Conservation (phyloP, 2,888 invertebrate genomes). For the Pyrochroa serraticornis region DNA sequence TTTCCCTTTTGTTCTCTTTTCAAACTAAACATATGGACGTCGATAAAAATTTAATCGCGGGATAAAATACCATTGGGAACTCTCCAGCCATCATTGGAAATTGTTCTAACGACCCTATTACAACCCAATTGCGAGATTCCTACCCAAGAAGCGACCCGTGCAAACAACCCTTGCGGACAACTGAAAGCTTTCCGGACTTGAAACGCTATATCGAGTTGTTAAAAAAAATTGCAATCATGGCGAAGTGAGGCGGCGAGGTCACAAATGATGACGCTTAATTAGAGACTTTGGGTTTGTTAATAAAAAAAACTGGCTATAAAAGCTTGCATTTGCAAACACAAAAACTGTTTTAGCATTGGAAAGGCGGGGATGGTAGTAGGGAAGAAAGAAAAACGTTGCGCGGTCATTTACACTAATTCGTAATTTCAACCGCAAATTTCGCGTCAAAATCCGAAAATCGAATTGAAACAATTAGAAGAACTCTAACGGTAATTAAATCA, state of each 20-base stretch:
- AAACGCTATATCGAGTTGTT: too few species aligned
- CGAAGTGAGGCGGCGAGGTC: neutral
- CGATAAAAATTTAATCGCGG: constrained; percentile 12
- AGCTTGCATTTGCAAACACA: constrained; percentile 16
- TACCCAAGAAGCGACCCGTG: neutral
- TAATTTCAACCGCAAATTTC: constrained; percentile 16
- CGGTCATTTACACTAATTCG: constrained; percentile 14
- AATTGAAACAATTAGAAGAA: constrained; percentile 23
- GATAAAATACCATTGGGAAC: constrained; percentile 18
- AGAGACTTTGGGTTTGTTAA: neutral
- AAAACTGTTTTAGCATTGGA: constrained; percentile 10
- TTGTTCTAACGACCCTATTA: constrained; percentile 12
- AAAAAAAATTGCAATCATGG: constrained; percentile 10
- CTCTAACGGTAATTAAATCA: constrained; percentile 30
- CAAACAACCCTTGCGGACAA: too few species aligned
- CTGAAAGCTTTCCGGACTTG: neutral
- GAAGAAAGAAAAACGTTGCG: constrained; percentile 5
- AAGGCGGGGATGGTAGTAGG: constrained; percentile 2
- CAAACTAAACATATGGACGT: constrained; percentile 18
- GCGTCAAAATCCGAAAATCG: constrained; percentile 20
- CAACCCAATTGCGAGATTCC: constrained; percentile 3
- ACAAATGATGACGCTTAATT: too few species aligned
- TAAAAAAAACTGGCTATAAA: constrained; percentile 12
- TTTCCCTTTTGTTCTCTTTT: constrained; percentile 4
- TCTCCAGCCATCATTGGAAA: constrained; percentile 14